phyloP scores from a whole-genome alignment of 2,888 invertebrate species.

The Xanthia togata region DNA sequence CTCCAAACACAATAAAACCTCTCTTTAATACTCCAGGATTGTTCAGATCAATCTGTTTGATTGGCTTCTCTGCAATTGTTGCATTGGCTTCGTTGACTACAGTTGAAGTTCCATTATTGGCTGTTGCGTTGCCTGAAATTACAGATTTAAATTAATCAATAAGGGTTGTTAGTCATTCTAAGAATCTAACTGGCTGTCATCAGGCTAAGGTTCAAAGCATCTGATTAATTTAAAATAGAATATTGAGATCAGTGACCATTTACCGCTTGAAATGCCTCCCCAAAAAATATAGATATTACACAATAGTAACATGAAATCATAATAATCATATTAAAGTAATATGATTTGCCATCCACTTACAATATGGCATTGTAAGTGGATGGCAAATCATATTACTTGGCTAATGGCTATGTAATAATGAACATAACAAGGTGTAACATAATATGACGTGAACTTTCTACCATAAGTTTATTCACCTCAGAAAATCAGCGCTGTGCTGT shows the following conservation, averaged over 20 bases:
- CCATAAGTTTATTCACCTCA: constrained; percentile 13
- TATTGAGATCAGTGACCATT: not conserved
- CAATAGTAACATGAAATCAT: not conserved
- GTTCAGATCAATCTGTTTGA: constrained; percentile 75
- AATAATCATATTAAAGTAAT: constrained; percentile 10
- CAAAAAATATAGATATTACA: not conserved
- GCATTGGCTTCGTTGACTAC: constrained; percentile 29
- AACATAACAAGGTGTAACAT: constrained; percentile 18
- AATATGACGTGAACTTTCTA: constrained; percentile 17
- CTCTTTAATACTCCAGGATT: constrained; percentile 85
- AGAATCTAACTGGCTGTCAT: not conserved
- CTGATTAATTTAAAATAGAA: not conserved
- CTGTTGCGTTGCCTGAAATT: constrained; percentile 42
- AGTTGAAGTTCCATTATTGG: not conserved
- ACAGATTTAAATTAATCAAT: not conserved
- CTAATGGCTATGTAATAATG: not conserved
- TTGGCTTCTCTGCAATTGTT: constrained; percentile 61
- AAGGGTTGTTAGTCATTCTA: not conserved
- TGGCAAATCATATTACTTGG: too few species aligned
- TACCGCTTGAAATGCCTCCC: not conserved
- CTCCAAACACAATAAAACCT: constrained; percentile 87
- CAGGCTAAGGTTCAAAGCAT: not conserved
- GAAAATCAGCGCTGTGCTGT: too few species aligned
- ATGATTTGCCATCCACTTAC: too few species aligned
- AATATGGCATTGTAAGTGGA: constrained; percentile 4